Percentiles rank a stretch among this genome's conserved stretches.
phyloP scores from a whole-genome alignment of 2,797 vertebrate species.

The Thalassophryne amazonica region DNA sequence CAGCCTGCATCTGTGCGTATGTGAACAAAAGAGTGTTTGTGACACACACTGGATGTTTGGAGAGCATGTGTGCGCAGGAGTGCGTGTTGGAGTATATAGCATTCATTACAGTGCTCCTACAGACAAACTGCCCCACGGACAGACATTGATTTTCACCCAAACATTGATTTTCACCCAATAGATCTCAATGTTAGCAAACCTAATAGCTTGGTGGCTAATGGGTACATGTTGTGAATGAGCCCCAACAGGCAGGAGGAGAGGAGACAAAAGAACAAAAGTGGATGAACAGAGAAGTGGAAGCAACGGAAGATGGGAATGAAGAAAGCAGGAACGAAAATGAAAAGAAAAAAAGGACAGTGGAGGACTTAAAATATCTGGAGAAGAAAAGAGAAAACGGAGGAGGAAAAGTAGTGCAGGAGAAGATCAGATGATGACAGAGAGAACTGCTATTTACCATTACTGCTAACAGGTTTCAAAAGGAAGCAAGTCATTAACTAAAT shows the following conservation, averaged over 20 bases:
- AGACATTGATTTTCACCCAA: slow-evolving; percentile 77
- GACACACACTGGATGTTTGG: too few relatives aligned
- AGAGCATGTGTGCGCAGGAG: slow-evolving; percentile 5
- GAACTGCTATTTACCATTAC: slow-evolving; percentile 63
- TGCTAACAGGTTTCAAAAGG: slow-evolving; percentile 75
- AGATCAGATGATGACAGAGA: slow-evolving; percentile 47
- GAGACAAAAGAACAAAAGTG: not conserved
- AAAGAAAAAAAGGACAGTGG: not conserved
- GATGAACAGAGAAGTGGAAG: not conserved
- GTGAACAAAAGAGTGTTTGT: too few relatives aligned
- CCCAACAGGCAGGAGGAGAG: slow-evolving; percentile 30
- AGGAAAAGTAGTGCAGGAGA: not conserved
- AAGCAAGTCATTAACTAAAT: slow-evolving; percentile 70
- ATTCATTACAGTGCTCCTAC: slow-evolving; percentile 66
- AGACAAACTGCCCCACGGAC: slow-evolving; percentile 74
- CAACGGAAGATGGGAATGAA: not conserved
- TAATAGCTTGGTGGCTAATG: slow-evolving; percentile 75
- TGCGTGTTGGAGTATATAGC: slow-evolving; percentile 51
- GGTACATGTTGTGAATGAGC: slow-evolving; percentile 72
- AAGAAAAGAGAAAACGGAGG: not conserved
- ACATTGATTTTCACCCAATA: slow-evolving; percentile 78
- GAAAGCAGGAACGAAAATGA: not conserved
- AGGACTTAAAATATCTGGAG: not conserved
- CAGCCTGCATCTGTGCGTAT: too few relatives aligned
- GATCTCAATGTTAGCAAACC: slow-evolving; percentile 76